A percentile compares a stretch with the other conserved stretches of the same genome.
phyloP scores from a whole-genome alignment of 2,888 invertebrate genomes.

The Lordiphosa andalusiaca region DNA sequence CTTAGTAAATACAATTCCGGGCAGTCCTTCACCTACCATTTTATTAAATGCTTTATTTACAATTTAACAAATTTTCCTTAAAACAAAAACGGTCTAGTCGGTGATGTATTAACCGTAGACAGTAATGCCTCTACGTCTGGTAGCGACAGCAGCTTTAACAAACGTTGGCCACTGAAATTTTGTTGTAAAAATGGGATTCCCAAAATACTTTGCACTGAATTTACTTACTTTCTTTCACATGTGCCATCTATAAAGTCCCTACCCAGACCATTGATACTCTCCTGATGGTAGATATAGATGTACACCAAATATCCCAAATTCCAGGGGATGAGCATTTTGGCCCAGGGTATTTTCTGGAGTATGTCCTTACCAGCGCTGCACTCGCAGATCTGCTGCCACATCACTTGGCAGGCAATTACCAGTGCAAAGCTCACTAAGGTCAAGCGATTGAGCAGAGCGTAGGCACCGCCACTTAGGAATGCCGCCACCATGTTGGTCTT shows the following conservation, averaged over 20 bases:
- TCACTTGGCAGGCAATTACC: conserved; percentile 47
- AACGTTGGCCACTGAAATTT: conserved; percentile 35
- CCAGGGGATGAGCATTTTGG: conserved; percentile 44
- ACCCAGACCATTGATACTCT: conserved; percentile 29
- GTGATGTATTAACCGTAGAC: neutral
- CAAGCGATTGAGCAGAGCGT: conserved; percentile 27
- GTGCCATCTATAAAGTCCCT: conserved; percentile 43
- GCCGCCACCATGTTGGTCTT: conserved; percentile 35
- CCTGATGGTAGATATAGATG: conserved; percentile 22
- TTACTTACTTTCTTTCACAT: conserved; percentile 40
- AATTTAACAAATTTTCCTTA: conserved; percentile 4
- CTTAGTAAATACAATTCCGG: too few species aligned
- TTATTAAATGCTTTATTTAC: too few species aligned
- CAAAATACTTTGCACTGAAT: neutral
- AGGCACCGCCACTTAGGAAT: conserved; percentile 50
- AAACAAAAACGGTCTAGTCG: conserved; percentile 30
- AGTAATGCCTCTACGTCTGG: conserved; percentile 20
- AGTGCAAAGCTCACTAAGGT: conserved; percentile 40
- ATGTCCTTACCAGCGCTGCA: neutral
- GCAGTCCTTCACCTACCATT: too few species aligned
- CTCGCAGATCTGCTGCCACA: conserved; percentile 45
- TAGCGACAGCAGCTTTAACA: conserved; percentile 19
- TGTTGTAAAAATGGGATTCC: too few species aligned
- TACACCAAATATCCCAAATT: conserved; percentile 50
- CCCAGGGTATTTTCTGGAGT: conserved; percentile 47